phyloP scores from a whole-genome alignment of 37 sponge, comb jelly and placozoan genomes.

The Agelas oroides region DNA sequence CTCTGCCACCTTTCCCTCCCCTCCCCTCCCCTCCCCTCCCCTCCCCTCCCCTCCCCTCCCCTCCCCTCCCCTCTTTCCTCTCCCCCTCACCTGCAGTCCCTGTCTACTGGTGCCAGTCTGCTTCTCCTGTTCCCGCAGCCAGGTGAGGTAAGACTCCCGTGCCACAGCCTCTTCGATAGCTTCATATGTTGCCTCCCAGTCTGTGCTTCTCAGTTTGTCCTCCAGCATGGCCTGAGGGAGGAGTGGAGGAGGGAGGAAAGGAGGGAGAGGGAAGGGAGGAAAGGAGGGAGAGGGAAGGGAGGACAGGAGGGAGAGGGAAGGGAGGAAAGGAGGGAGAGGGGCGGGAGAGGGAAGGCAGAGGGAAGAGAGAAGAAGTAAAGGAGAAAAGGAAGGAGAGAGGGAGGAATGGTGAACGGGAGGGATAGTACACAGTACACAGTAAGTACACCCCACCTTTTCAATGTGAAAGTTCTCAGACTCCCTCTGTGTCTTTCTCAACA shows the following conservation, averaged over 20 bases:
- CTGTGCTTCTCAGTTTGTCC: slow-evolving; percentile 81
- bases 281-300: slow-evolving; percentile 27
- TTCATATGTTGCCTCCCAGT: slow-evolving; percentile 88
- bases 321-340: slow-evolving; percentile 8
- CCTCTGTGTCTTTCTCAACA: slow-evolving; percentile 56
- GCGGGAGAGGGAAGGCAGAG: slow-evolving; percentile 31
- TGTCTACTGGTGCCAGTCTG: not conserved
- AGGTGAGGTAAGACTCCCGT: slow-evolving; percentile 89
- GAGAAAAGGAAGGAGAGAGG: too few species aligned
- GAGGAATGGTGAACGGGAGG: too few species aligned
- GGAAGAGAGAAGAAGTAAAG: not conserved
- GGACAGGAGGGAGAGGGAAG: slow-evolving; percentile 8
- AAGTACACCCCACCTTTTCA: slow-evolving; percentile 51
- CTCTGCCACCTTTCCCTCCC: not conserved
- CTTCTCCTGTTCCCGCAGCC: slow-evolving; percentile 81
- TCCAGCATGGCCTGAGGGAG: slow-evolving; percentile 81
- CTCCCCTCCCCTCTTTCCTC: not conserved
- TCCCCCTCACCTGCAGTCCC: not conserved
- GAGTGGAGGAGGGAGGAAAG: not conserved
- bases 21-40: slow-evolving; percentile 2
- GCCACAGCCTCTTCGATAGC: slow-evolving; percentile 93
- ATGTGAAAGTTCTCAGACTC: slow-evolving; percentile 82
- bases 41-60: not conserved
- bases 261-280: not conserved
- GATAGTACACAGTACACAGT: too few species aligned